Percentiles rank a stretch among this genome's conserved stretches.
Evolutionary conservation across 2,888 invertebrate species (phyloP).

Genomic region (Crossocerus cetratus): DNA sequence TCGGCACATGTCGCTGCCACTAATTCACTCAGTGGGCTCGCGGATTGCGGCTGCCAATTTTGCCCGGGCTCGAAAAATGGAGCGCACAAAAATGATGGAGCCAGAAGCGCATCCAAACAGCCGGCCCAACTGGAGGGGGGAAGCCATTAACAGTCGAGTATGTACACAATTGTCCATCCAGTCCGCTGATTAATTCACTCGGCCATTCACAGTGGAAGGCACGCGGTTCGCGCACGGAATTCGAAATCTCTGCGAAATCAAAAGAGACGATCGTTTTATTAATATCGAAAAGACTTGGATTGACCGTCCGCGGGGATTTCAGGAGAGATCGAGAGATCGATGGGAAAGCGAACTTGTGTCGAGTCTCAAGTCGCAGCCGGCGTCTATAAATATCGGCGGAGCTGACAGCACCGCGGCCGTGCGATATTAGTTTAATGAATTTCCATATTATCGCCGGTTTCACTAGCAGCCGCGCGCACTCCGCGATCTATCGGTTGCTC

Average conservation of each 20-base stretch:
- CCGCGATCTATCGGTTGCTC: conserved; percentile 31
- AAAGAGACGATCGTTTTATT: neutral
- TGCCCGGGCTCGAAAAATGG: conserved; percentile 6
- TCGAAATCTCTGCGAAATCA: conserved; percentile 39
- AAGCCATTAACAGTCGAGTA: conserved; percentile 33
- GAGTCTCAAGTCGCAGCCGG: conserved; percentile 38
- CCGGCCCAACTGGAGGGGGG: conserved; percentile 5
- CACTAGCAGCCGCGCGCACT: conserved; percentile 3
- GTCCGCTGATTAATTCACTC: conserved; percentile 46
- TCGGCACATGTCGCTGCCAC: too few relatives aligned
- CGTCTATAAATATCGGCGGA: conserved; percentile 12
- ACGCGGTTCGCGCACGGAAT: conserved; percentile 40
- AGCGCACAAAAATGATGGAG: conserved; percentile 6
- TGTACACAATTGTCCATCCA: conserved; percentile 40
- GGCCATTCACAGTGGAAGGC: conserved; percentile 41
- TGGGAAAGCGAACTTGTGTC: conserved; percentile 37
- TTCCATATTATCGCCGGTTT: conserved; percentile 30
- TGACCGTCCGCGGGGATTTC: conserved; percentile 43
- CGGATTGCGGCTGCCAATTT: neutral
- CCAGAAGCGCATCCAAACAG: neutral
- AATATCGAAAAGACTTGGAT: conserved; percentile 21
- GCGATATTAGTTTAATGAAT: conserved; percentile 42
- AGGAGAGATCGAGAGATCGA: conserved; percentile 41
- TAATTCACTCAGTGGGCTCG: neutral
- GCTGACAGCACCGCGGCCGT: neutral